phyloP scores from a whole-genome alignment of 1,140 invertebrate species.

The Macrotrachela quadricornifera region DNA sequence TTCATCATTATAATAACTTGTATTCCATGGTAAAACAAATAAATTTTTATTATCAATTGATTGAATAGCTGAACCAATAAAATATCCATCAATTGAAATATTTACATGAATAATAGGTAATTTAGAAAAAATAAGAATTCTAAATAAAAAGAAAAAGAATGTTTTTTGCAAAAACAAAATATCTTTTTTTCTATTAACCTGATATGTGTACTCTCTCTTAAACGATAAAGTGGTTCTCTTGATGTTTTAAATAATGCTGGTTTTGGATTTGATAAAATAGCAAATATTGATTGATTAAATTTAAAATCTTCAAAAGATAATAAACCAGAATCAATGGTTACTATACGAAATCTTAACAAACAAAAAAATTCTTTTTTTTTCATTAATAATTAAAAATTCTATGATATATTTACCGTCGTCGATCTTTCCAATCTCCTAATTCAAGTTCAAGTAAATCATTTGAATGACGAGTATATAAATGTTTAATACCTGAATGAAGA shows the following conservation, averaged over 20 bases:
- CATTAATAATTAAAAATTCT: not conserved
- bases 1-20: too few relatives aligned
- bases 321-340: slow-evolving; percentile 62
- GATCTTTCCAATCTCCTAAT: slow-evolving; percentile 77
- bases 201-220: slow-evolving; percentile 52
- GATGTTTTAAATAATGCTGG: slow-evolving; percentile 44
- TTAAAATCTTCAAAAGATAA: slow-evolving; percentile 61
- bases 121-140: slow-evolving; percentile 41
- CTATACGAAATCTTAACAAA: slow-evolving; percentile 46
- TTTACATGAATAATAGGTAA: slow-evolving; percentile 39
- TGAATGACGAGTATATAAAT: slow-evolving; percentile 56
- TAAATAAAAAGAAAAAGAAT: too few relatives aligned
- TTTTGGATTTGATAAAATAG: slow-evolving; percentile 70
- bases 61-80: slow-evolving; percentile 36
- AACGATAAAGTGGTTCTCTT: slow-evolving; percentile 47
- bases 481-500: slow-evolving; percentile 56
- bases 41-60: too few relatives aligned
- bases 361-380: not conserved
- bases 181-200: too few relatives aligned
- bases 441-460: slow-evolving; percentile 69
- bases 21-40: too few relatives aligned
- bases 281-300: slow-evolving; percentile 51
- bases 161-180: too few relatives aligned
- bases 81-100: slow-evolving; percentile 38
- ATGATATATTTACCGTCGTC: slow-evolving; percentile 44